Percentiles rank a stretch among this genome's conserved stretches.
phyloP scores from a whole-genome alignment of 2,113 vertebrate species.

The cattle (Bos taurus) region ARS-UCD2.0 NC_037349.1:23829001-23829500 shows the following conservation, averaged over 20 bases:
- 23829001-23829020: neutral
- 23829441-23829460: neutral
- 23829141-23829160: neutral
- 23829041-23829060: neutral
- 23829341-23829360: neutral
- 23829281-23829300: neutral
- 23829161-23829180: neutral
- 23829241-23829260: neutral
- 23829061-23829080: neutral
- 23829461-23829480: neutral
- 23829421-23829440: neutral
- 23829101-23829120: neutral
- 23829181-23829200: neutral
- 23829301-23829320: neutral
- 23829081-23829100: neutral
- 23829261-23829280: neutral
- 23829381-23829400: neutral
- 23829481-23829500: neutral
- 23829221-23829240: neutral
- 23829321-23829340: neutral
- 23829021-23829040: neutral
- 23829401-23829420: neutral
- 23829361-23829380: neutral
- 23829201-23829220: neutral
- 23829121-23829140: neutral